These are phyloP conservation scores for Crambe crambe DNA, from an alignment of 37 sponge, comb jelly and placozoan genomes.

Conservation along the genomic window DNA sequence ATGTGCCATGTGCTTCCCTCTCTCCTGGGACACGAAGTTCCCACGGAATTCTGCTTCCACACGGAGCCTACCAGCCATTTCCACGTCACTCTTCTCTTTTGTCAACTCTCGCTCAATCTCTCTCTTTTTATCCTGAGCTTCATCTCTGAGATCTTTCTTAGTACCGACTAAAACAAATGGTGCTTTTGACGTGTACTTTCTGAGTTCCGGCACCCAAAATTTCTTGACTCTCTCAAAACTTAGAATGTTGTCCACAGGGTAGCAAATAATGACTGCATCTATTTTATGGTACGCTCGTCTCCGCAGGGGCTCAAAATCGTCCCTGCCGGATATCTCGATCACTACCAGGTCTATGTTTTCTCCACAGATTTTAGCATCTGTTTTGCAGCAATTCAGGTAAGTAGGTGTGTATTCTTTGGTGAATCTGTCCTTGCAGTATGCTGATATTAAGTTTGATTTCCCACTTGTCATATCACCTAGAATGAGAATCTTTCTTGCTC, in stretches of 20 bases:
- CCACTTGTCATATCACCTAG: conserved; percentile 61
- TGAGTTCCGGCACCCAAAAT: conserved; percentile 48
- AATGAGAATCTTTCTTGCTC: conserved; percentile 55
- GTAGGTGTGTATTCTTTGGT: conserved; percentile 35
- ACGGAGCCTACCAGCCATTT: background rate
- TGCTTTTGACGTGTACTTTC: conserved; percentile 4
- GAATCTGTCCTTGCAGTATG: conserved; percentile 50
- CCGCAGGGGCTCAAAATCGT: conserved; percentile 34
- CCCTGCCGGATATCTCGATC: conserved; percentile 33
- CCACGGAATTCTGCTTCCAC: background rate
- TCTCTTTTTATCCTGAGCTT: background rate
- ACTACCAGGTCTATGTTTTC: conserved; percentile 45
- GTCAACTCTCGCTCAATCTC: background rate
- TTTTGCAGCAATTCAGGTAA: background rate
- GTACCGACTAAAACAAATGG: conserved; percentile 56
- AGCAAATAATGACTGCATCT: conserved; percentile 46
- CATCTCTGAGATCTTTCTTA: conserved; percentile 41
- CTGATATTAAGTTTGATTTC: conserved; percentile 42
- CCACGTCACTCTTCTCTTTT: background rate
- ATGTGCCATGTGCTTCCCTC: conserved; percentile 16
- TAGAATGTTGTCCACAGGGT: conserved; percentile 13
- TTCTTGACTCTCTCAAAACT: conserved; percentile 16
- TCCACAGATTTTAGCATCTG: conserved; percentile 29
- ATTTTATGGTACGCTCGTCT: conserved; percentile 36
- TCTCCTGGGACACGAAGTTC: background rate